Conservation (phyloP, 2,113 vertebrate species). For the Oreochromis tanganicae region DNA sequence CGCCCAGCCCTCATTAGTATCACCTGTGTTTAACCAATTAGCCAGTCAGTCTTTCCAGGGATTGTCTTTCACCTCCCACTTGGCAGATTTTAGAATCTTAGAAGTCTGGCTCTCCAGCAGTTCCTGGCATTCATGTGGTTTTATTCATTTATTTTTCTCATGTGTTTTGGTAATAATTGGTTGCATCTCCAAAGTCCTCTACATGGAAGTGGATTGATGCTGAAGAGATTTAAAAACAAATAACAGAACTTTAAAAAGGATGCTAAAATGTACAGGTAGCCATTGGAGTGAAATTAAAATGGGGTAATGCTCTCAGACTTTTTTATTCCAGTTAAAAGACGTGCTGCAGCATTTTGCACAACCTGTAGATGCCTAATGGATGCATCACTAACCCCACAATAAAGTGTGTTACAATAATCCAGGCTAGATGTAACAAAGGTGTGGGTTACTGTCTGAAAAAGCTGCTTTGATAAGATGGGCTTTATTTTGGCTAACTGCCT, state of each 20-base stretch:
- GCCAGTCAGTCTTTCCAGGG: not conserved
- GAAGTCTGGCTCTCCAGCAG: not conserved
- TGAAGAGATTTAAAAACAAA: not conserved
- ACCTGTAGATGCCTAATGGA: not conserved
- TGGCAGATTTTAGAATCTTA: not conserved
- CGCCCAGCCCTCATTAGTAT: not conserved
- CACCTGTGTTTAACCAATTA: not conserved
- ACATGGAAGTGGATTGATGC: not conserved
- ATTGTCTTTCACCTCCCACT: not conserved
- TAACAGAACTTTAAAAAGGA: not conserved
- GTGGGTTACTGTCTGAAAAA: not conserved
- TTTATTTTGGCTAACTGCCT: not conserved
- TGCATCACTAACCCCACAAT: not conserved
- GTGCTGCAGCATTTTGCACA: not conserved
- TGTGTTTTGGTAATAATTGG: not conserved
- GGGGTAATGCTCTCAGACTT: not conserved
- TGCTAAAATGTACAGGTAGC: not conserved
- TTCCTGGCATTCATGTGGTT: not conserved
- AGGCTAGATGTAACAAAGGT: not conserved
- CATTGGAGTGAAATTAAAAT: not conserved
- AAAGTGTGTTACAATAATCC: not conserved
- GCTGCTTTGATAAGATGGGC: not conserved
- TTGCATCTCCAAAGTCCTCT: rapidly evolving
- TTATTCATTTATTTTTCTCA: not conserved
- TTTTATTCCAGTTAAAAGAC: not conserved